These are phyloP conservation scores for Triops cancriformis DNA, from an alignment of 1,140 invertebrate genomes.

Conservation along the genomic window DNA sequence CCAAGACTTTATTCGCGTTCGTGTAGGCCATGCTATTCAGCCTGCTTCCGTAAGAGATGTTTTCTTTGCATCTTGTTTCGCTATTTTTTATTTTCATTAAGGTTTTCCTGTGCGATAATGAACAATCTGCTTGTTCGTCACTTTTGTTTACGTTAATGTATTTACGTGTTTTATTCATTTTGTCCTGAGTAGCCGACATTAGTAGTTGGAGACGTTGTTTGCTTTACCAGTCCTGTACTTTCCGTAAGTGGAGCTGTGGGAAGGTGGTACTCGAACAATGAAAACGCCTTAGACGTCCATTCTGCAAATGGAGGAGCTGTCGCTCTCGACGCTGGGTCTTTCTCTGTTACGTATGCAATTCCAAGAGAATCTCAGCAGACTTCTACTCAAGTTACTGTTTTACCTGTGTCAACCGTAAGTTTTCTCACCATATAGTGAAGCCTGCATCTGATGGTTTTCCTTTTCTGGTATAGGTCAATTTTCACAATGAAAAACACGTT, in stretches of 20 bases:
- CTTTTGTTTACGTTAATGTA: too few species aligned
- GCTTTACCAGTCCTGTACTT: slow-evolving; percentile 29
- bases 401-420: background rate
- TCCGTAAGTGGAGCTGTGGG: slow-evolving; percentile 20
- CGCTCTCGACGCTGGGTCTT: slow-evolving; percentile 25
- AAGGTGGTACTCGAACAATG: slow-evolving; percentile 20
- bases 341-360: slow-evolving; percentile 27
- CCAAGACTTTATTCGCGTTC: slow-evolving; percentile 41
- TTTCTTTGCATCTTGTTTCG: background rate
- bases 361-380: slow-evolving; percentile 14
- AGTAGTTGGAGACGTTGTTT: slow-evolving; percentile 30
- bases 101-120: background rate
- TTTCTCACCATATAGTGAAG: background rate
- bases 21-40: slow-evolving; percentile 37
- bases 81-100: background rate
- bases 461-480: background rate
- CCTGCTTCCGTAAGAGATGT: slow-evolving; percentile 33
- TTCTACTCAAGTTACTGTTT: background rate
- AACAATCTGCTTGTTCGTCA: too few species aligned
- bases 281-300: slow-evolving; percentile 24
- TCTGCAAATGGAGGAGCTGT: slow-evolving; percentile 27
- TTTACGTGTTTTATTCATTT: too few species aligned
- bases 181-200: background rate
- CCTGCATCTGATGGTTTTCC: background rate
- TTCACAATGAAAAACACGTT: slow-evolving; percentile 14